Percentiles rank a stretch among this genome's conserved stretches.
phyloP scores from a whole-genome alignment of 2,888 invertebrate species.

The Troides oblongomaculatus region DNA sequence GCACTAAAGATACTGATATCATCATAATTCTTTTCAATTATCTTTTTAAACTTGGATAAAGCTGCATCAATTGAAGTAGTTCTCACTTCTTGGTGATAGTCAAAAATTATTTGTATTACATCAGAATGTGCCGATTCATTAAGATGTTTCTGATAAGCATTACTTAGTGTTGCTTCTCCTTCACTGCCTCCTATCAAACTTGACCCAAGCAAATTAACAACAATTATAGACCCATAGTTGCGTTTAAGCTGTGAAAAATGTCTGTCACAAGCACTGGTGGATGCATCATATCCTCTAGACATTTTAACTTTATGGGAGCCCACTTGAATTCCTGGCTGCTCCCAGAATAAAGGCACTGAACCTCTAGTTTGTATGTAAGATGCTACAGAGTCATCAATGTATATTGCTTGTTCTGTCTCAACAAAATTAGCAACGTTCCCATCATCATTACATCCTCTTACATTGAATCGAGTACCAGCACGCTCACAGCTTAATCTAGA shows the following conservation, averaged over 20 bases:
- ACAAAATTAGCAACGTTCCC: constrained; percentile 99
- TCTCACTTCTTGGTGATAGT: constrained; percentile 97
- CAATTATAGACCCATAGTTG: constrained; percentile 93
- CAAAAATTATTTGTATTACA: constrained; percentile 94
- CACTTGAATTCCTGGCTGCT: constrained; percentile 98
- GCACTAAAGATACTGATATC: constrained; percentile 87
- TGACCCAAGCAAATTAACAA: constrained; percentile 95
- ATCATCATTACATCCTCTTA: constrained; percentile 99
- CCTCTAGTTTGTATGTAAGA: constrained; percentile 96
- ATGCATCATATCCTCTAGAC: constrained; percentile 96
- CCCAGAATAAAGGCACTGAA: constrained; percentile 99
- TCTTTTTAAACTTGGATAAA: constrained; percentile 88
- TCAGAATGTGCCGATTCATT: constrained; percentile 89
- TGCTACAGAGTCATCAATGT: constrained; percentile 92
- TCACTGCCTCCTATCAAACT: constrained; percentile 96
- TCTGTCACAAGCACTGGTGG: constrained; percentile 94
- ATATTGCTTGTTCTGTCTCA: constrained; percentile 98
- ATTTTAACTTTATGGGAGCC: constrained; percentile 99
- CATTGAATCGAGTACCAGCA: constrained; percentile 98
- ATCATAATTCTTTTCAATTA: constrained; percentile 86
- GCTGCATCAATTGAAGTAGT: constrained; percentile 88
- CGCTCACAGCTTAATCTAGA: constrained; percentile 98
- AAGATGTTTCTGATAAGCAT: constrained; percentile 95
- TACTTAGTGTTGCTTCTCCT: constrained; percentile 96
- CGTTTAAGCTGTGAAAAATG: constrained; percentile 92